phyloP scores from a whole-genome alignment of 2,888 invertebrate genomes.

The Tholera decimalis region DNA sequence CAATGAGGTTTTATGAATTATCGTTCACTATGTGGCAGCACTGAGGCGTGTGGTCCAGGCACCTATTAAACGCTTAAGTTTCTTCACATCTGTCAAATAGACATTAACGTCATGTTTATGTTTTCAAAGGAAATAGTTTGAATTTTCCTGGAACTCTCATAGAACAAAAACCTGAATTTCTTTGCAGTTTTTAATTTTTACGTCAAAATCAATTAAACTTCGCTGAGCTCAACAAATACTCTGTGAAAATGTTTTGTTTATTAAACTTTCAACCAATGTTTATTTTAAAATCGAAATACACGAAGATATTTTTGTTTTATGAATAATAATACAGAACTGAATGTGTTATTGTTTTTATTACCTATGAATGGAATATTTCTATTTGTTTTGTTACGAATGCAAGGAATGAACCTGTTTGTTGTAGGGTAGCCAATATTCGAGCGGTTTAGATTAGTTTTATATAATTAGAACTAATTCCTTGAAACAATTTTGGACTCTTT shows the following conservation, averaged over 20 bases:
- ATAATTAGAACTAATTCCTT: too few relatives aligned
- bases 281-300: neutral
- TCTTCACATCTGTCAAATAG: too few relatives aligned
- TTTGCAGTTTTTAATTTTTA: too few relatives aligned
- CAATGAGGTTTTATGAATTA: too few relatives aligned
- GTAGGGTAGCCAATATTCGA: neutral
- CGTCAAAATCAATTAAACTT: neutral
- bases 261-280: neutral
- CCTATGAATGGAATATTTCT: neutral
- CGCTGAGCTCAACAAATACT: neutral
- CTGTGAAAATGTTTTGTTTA: neutral
- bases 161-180: too few relatives aligned
- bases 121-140: too few relatives aligned
- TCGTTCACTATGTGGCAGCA: too few relatives aligned
- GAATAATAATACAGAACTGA: neutral
- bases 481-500: too few relatives aligned
- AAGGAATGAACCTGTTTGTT: neutral
- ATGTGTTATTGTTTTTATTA: neutral
- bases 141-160: too few relatives aligned
- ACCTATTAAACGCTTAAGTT: too few relatives aligned
- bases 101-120: too few relatives aligned
- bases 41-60: too few relatives aligned
- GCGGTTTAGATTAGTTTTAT: neutral
- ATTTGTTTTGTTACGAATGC: neutral
- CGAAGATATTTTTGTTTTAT: neutral